Evolutionary conservation across 2,113 vertebrate species (phyloP).

Genomic region (Bambusicola thoracicus): DNA sequence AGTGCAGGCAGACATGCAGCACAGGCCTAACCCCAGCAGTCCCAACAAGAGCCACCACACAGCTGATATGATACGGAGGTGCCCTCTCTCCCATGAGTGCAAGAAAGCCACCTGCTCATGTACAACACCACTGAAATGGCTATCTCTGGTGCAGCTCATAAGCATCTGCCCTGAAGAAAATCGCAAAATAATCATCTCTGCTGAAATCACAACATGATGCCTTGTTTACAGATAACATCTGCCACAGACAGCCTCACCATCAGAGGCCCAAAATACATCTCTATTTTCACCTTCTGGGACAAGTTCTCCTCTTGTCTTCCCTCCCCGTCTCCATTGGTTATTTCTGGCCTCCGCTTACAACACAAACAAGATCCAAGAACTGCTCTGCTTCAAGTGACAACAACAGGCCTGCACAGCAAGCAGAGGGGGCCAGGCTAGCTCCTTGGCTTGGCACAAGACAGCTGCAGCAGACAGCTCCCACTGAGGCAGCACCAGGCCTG

Average conservation of each 20-base stretch:
- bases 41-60: background rate
- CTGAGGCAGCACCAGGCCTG: background rate
- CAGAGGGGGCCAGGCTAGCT: background rate
- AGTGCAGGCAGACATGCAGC: too few relatives aligned
- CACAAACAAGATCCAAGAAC: background rate
- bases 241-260: background rate
- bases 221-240: background rate
- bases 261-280: background rate
- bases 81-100: background rate
- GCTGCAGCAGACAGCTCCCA: background rate
- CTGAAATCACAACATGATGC: background rate
- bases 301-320: background rate
- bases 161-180: background rate
- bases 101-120: background rate
- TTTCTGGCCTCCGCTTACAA: background rate
- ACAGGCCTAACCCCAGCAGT: background rate
- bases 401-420: background rate
- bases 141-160: background rate
- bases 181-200: background rate
- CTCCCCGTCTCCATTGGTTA: background rate
- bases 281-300: accelerated
- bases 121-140: background rate
- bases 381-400: background rate
- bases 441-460: accelerated
- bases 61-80: background rate